Conservation (phyloP, 1,140 invertebrate species). For the Trigoniulus corallinus region DNA sequence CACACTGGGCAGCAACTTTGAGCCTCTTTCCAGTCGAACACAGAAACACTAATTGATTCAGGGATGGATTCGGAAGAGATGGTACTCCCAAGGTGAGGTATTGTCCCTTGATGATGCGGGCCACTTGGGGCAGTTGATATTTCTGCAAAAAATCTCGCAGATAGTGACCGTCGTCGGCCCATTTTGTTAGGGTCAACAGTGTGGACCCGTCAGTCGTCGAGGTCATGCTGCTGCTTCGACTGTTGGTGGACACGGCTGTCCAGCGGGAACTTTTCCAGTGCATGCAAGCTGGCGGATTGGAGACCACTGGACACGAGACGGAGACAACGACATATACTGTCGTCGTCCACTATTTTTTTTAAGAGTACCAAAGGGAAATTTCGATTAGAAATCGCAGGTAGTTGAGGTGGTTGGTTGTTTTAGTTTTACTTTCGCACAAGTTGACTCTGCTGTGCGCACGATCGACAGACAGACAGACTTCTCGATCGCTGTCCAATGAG, state of each 20-base stretch:
- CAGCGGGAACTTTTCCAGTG: not conserved
- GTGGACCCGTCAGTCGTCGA: slow-evolving; percentile 10
- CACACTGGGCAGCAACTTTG: slow-evolving; percentile 69
- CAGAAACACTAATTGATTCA: slow-evolving; percentile 66
- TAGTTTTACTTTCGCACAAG: too few relatives aligned
- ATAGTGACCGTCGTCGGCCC: slow-evolving; percentile 60
- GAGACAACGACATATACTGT: too few relatives aligned
- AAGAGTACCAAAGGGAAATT: too few relatives aligned
- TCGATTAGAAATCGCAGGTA: too few relatives aligned
- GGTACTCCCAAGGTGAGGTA: slow-evolving; percentile 61
- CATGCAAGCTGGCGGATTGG: too few relatives aligned
- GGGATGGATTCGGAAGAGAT: slow-evolving; percentile 58
- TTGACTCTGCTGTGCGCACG: too few relatives aligned
- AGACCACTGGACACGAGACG: too few relatives aligned
- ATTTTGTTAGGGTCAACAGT: slow-evolving; percentile 34
- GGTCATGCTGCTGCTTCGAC: not conserved
- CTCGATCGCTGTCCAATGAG: too few relatives aligned
- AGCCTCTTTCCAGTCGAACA: slow-evolving; percentile 61
- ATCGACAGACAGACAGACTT: too few relatives aligned
- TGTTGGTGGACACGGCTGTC: not conserved
- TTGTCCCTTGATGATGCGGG: slow-evolving; percentile 72
- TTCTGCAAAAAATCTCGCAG: slow-evolving; percentile 63
- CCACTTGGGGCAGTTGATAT: slow-evolving; percentile 59
- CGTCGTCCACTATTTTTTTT: too few relatives aligned
- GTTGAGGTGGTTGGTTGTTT: too few relatives aligned